A percentile compares a stretch with the other conserved stretches of the same genome.
These are phyloP conservation scores for Opisthograptis luteolata DNA, from an alignment of 2,888 invertebrate species.

Conservation along the genomic window DNA sequence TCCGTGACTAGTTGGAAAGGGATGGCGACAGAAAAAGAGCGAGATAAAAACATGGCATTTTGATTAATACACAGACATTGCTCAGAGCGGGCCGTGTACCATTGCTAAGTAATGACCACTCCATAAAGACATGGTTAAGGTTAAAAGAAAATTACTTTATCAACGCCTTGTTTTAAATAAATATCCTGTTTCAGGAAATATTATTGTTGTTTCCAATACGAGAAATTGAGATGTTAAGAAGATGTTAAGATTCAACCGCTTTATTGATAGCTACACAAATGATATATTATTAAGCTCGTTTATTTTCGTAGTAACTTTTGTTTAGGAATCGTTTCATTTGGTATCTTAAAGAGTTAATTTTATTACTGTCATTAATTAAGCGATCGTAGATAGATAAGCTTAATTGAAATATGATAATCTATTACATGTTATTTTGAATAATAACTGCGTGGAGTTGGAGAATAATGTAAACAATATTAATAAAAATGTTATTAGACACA, in stretches of 20 bases:
- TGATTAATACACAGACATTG: conserved; percentile 83
- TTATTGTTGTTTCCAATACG: conserved; percentile 83
- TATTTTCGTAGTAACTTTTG: conserved; percentile 61
- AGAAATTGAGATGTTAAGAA: conserved; percentile 81
- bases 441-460: conserved; percentile 26
- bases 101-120: conserved; percentile 84
- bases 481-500: conserved; percentile 30
- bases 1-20: conserved; percentile 74
- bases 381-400: conserved; percentile 52
- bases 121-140: conserved; percentile 85
- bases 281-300: conserved; percentile 75
- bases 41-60: conserved; percentile 81
- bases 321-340: conserved; percentile 50
- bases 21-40: conserved; percentile 63
- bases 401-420: conserved; percentile 54
- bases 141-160: conserved; percentile 85
- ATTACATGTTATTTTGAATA: conserved; percentile 26
- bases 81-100: conserved; percentile 84
- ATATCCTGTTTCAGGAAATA: conserved; percentile 85
- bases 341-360: conserved; percentile 57
- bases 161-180: conserved; percentile 85
- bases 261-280: conserved; percentile 81
- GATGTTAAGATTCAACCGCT: conserved; percentile 78
- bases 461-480: conserved; percentile 31
- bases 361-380: conserved; percentile 56